A percentile compares a stretch with the other conserved stretches of the same genome.
Conservation (phyloP, 92 coral and sea anemone genomes). For the Bergia puertoricense region DNA sequence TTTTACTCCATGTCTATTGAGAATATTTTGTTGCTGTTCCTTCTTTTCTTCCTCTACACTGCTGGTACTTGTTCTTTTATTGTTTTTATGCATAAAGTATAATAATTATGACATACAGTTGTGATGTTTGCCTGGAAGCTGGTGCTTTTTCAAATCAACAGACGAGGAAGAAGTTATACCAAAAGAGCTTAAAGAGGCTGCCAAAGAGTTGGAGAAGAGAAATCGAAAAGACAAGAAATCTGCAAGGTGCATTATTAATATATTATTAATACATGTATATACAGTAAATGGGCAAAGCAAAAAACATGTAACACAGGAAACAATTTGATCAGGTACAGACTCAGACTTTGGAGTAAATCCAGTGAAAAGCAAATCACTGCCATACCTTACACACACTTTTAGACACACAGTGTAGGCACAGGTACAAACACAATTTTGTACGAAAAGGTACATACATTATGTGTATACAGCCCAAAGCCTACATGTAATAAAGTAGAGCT, state of each 20-base stretch:
- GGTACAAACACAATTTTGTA: no score
- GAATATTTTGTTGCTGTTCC: no score
- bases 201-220: conserved; percentile 6
- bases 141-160: background rate
- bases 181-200: background rate
- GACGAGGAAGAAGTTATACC: conserved; percentile 25
- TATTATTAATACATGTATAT: background rate
- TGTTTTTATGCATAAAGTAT: background rate
- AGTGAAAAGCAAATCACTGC: no score
- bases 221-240: conserved; percentile 4
- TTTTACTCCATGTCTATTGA: no score
- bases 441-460: no score
- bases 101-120: background rate
- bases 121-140: background rate
- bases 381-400: no score
- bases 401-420: no score
- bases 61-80: background rate
- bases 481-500: background rate
- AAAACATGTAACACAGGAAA: background rate
- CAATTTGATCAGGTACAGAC: no score
- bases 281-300: background rate
- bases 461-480: no score
- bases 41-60: no score
- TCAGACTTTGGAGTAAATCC: no score
- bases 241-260: background rate